Evolutionary conservation across 2,888 invertebrate species (phyloP), one percentile per base, ranked within the genome.

Genomic region (Scelioninae gen. 2): DNA sequence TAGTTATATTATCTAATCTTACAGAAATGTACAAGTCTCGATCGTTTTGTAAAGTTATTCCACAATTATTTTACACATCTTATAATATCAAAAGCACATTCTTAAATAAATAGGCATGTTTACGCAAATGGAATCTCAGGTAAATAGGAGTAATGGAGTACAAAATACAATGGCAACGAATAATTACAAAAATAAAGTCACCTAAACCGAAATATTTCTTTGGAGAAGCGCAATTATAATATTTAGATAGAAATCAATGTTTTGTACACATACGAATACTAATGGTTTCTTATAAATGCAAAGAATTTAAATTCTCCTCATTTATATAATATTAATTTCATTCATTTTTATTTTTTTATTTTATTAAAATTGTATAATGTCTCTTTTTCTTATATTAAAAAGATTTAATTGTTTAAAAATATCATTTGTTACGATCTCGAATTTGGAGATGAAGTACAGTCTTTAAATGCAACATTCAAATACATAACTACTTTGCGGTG

Each of bases 21-120:
- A 77, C 74, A 75, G 70, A 76, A 80, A 79, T 78, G 74, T 79
- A 80, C 78, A 78, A 73, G 25, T 53, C 11, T 64, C 31, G 16
- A 25, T n/a, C n/a, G n/a, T n/a, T n/a, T n/a, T n/a, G n/a, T n/a
- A 10, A 19, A 39, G 15, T 73, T 64, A 65, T 60, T 31, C 31
- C 48, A 60, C 43, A 64, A 35, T 45, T 31, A 64, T 64, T 64
- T 64, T 53, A 64, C 53, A 64, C 2, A 3, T 28, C 10, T n/a
- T 18, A 43, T 45, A 18, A 64, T 52, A 53, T 53, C 16, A 46
- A 65, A 65, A 55, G 28, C 9, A 25, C n/a, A n/a, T 39, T 11
- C 11, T 22, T 35, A 31, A 18, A 57, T 45, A 57, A 45, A 43
- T 22, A 28, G 28, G n/a, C 4, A 15, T 7, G 9, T 6, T 7